phyloP scores from a whole-genome alignment of 2,888 invertebrate species.

The Spisula solida region DNA sequence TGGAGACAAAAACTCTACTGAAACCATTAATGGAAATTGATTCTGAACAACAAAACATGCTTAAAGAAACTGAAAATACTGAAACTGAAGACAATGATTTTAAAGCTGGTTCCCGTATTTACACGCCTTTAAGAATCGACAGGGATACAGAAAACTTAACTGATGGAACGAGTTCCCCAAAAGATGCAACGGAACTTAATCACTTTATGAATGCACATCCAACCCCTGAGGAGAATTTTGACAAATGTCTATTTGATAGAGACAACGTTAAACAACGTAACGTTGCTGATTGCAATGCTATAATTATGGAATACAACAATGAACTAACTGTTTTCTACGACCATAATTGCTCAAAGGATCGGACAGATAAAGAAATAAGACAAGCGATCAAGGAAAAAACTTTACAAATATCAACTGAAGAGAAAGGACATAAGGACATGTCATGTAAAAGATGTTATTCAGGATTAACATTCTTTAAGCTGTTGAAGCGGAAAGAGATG shows the following conservation, averaged over 20 bases:
- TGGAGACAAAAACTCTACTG: neutral
- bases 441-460: neutral
- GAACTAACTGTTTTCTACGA: neutral
- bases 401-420: neutral
- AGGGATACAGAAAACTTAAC: neutral
- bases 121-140: neutral
- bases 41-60: neutral
- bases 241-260: neutral
- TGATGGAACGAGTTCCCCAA: neutral
- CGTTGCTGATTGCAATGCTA: neutral
- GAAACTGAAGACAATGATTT: neutral
- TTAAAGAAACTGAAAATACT: neutral
- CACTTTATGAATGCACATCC: neutral
- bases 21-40: neutral
- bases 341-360: neutral
- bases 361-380: neutral
- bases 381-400: neutral
- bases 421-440: neutral
- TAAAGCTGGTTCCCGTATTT: neutral
- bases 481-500: slow-evolving; percentile 16
- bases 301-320: neutral
- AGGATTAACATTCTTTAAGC: neutral
- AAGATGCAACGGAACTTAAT: neutral
- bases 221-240: neutral
- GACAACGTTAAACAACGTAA: neutral